These are phyloP conservation scores for Seira ritae DNA, from an alignment of 2,888 invertebrate genomes.

Conservation along the genomic window DNA sequence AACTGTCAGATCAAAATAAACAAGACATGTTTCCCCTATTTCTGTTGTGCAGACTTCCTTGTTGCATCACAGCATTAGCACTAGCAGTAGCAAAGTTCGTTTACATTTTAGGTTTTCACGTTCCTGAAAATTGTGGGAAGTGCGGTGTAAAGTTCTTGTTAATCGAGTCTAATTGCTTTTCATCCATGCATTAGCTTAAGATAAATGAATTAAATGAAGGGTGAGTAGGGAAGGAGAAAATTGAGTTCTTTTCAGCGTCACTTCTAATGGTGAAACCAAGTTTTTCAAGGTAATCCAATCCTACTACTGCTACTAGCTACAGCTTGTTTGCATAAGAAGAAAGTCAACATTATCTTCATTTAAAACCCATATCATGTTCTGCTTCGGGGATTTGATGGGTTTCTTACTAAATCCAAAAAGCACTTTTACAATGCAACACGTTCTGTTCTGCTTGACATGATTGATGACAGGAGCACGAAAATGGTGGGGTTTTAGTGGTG, in stretches of 20 bases:
- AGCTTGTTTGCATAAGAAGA: not conserved
- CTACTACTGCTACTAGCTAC: not conserved
- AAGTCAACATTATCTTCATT: not conserved
- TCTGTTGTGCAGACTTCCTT: not conserved
- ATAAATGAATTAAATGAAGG: conserved; percentile 54
- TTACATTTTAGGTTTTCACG: not conserved
- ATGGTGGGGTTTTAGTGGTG: not conserved
- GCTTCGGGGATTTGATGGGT: not conserved
- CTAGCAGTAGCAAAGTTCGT: too few species aligned
- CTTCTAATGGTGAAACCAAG: too few species aligned
- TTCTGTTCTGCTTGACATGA: not conserved
- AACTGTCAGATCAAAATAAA: not conserved
- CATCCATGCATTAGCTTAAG: conserved; percentile 67
- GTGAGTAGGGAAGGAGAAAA: conserved; percentile 41
- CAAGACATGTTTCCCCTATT: not conserved
- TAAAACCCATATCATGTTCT: not conserved
- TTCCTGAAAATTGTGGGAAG: not conserved
- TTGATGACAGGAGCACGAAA: not conserved
- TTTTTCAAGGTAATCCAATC: not conserved
- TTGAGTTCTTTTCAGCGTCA: conserved; percentile 40
- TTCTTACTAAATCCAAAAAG: not conserved
- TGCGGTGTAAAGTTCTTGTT: conserved; percentile 38
- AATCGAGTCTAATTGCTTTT: conserved; percentile 71
- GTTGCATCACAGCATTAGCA: too few species aligned
- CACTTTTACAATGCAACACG: not conserved